Base-by-base conservation (phyloP, 2,113 vertebrate genomes). In the Myxocyprinus asiaticus region DNA sequence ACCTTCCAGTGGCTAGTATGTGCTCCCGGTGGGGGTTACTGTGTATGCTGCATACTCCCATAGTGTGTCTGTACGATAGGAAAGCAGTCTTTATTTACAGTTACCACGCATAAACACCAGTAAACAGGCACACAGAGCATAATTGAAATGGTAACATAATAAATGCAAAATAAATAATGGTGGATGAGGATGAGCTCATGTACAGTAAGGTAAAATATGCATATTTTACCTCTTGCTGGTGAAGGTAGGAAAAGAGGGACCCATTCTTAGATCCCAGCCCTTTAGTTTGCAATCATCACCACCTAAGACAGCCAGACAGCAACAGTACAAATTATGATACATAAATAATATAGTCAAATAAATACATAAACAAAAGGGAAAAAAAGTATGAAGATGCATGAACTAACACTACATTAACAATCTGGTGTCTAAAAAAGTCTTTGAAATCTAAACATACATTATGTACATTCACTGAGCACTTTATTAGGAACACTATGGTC, bases 21-120 rank as follows among this genome's bases (percentile, higher is more conserved):
- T 96, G 91, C 79, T 99, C 94, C 4, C 81, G 82, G 56, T 96
- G 95, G 0, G 95, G 96, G 84, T 81, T 96, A 87, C 95, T 96
- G 79, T 96, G 96, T 78, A 99, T 94, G 74, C 98, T 99, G 90
- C 98, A 99, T 47, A 99, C 97, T 0, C 97, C 97, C 96, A 96
- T 96, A 0, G 95, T 91, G 82, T 99, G 98, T 79, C 97, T 99
- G 86, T 7, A 6, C 3, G 17, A 75, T 63, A n/a, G 81, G 15
- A 48, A 2, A 81, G 15, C 80, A 71, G 7, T 48, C 50, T 14
- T 22, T 12, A 53, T 17, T 42, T 17, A 42, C 44, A 55, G 9
- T 47, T 9, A 58, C 9, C 7, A 17, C n/a, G 15, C 10, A 51
- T 48, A 6, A 67, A 55, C 15, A 45, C 22, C 22, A 33, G 22